Percentiles rank a stretch among this genome's conserved stretches.
Conservation (phyloP, 2,888 invertebrate genomes). For the Alitta virens region DNA sequence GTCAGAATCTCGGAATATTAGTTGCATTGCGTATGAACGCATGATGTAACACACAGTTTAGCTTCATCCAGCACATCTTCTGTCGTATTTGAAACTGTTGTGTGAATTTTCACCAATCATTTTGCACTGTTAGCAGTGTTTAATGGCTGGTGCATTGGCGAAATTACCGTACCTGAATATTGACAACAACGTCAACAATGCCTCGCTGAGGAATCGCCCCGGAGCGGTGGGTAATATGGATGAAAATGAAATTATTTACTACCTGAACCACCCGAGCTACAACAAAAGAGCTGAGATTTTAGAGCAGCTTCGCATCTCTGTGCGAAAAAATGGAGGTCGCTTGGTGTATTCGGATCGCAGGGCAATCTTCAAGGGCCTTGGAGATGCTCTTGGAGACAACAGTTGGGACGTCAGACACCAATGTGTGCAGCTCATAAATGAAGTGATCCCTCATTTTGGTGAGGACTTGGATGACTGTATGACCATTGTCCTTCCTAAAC, state of each 20-base stretch:
- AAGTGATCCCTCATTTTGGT: slow-evolving; percentile 51
- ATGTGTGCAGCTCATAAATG: slow-evolving; percentile 53
- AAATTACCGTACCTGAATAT: slow-evolving; percentile 35
- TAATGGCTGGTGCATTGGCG: slow-evolving; percentile 36
- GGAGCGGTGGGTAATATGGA: slow-evolving; percentile 47
- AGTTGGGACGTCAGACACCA: slow-evolving; percentile 59
- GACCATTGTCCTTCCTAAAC: slow-evolving; percentile 50
- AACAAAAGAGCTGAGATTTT: slow-evolving; percentile 49
- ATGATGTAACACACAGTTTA: too few relatives aligned
- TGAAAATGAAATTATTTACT: slow-evolving; percentile 50
- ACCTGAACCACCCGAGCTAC: slow-evolving; percentile 49
- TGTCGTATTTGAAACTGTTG: not conserved
- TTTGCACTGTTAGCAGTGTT: slow-evolving; percentile 1
- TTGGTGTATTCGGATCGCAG: slow-evolving; percentile 45
- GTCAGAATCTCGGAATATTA: not conserved
- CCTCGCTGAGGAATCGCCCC: slow-evolving; percentile 28
- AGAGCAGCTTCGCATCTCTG: slow-evolving; percentile 48
- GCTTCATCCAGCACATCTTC: too few relatives aligned
- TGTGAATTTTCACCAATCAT: not conserved
- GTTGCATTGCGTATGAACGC: not conserved
- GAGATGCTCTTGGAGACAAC: slow-evolving; percentile 54
- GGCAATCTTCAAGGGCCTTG: slow-evolving; percentile 50
- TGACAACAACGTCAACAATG: slow-evolving; percentile 37
- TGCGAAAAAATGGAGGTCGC: slow-evolving; percentile 48
- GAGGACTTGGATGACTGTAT: slow-evolving; percentile 54